Evolutionary conservation across 1,140 invertebrate species (phyloP).

Genomic region (Sminthurinus signatus): DNA sequence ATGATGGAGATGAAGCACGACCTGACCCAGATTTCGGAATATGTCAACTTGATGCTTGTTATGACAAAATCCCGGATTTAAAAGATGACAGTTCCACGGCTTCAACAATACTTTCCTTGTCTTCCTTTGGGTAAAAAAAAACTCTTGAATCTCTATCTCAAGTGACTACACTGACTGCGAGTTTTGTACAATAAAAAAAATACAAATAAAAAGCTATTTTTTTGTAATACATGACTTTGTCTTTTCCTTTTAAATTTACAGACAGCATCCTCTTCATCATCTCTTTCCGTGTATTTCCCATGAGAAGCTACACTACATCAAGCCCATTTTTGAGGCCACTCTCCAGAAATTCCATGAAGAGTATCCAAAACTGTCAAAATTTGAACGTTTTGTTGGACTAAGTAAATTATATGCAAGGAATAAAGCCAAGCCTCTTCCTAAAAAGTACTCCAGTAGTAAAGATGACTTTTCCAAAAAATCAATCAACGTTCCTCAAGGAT

Average conservation of each 20-base stretch:
- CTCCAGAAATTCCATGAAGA: slow-evolving; percentile 61
- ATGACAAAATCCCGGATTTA: no score
- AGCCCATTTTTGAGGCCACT: slow-evolving; percentile 59
- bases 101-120: slow-evolving; percentile 53
- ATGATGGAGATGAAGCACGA: slow-evolving; percentile 61
- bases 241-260: no score
- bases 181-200: no score
- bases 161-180: no score
- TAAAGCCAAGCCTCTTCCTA: slow-evolving; percentile 44
- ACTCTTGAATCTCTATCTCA: no score
- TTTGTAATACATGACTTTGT: no score
- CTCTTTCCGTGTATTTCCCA: slow-evolving; percentile 75
- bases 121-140: no score
- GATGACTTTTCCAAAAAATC: no score
- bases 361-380: slow-evolving; percentile 49
- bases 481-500: no score
- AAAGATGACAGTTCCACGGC: slow-evolving; percentile 59
- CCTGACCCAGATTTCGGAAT: slow-evolving; percentile 46
- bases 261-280: slow-evolving; percentile 72
- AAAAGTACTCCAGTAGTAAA: no score
- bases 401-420: slow-evolving; percentile 58
- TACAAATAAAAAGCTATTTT: no score
- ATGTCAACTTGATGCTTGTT: slow-evolving; percentile 66
- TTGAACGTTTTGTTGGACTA: slow-evolving; percentile 59
- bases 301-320: slow-evolving; percentile 57